Evolutionary conservation across 2,888 invertebrate species (phyloP), one percentile per base, ranked within the genome.

Genomic region (Spicauda simplicius): DNA sequence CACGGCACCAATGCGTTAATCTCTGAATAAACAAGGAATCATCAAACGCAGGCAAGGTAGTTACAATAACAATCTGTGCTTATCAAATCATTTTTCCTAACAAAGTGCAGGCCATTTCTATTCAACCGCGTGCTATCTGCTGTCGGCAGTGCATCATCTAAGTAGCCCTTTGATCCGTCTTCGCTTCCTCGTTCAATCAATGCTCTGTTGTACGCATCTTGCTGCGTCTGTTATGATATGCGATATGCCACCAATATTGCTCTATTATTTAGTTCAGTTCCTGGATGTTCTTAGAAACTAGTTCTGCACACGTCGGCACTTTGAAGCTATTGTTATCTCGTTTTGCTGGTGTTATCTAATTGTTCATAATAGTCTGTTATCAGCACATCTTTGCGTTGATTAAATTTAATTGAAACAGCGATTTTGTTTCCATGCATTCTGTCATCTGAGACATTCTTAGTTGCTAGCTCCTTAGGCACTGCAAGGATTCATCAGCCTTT

Each of bases 101-200:
- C 68, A 25, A 67, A 64, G 61, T 71, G 70, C 72, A 70, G 50
- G 58, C 67, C 69, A 67, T 72, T 69, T 67, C 69, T 69, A 60
- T 70, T 69, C 68, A 71, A 72, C 70, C 65, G 68, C 68, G 65
- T 71, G 74, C 74, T 67, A 73, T 72, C 72, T 74, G 77, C 71
- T 74, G 77, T 81, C 77, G 73, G 62, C 55, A 25, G 69, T 67
- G 74, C 76, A 69, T 77, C 65, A 76, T 69, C 76, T 84, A 80
- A 87, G 88, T 84, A 80, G 76, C 75, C 71, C 87, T 88, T 88
- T 88, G 84, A 88, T 87, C 81, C 78, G 73, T 16, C 33, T 70
- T 69, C 70, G 75, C 86, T 87, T 88, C 87, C 88, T 87, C 74
- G 79, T 85, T 66, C 71, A 72, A 81, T 86, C 79, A 88, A 87